Base-by-base conservation (phyloP, 2,888 invertebrate species). In the Nasonovia ribisnigri region DNA sequence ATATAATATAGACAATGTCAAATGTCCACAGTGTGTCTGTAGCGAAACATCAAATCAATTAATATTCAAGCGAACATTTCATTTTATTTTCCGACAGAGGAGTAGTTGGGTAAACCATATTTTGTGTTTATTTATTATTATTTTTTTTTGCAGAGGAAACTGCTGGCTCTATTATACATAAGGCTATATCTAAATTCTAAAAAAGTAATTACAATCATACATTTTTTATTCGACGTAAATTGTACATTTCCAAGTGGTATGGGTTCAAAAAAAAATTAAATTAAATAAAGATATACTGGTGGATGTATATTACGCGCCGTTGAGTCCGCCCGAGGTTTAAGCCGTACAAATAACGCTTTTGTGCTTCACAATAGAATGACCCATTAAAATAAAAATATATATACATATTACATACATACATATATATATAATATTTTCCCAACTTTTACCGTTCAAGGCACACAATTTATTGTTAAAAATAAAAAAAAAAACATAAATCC, bases 341-440 rank as follows among this genome's bases (percentile, higher is more conserved):
- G 91, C 86, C 86, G n/a, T 92, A 92, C 91, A 92, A 92, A 92
- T 92, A 92, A 92, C 57, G 91, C 91, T 87, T 92, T 92, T 92
- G 91, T 92, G 86, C 91, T 43, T 92, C 86, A 92, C 91, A 92
- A 92, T 92, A 60, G 91, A 87, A n/a, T 92, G 91, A 60, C 91
- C 91, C 91, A 87, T 92, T 92, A 92, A 86, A 92, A 84, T 51
- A 51, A 90, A 48, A 43, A 84, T 8, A 43, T n/a, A 54, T 54
- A 84, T 51, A n/a, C n/a, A n/a, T n/a, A n/a, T n/a, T n/a, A n/a
- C n/a, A 84, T 84, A 90, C 84, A 91, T n/a, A 91, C 24, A 48
- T 84, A 84, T 91, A 86, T 46, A 43, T 42, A 43, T 48, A 42
- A 16, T 84, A 54, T 87, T 86, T 87, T 48, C 36, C 86, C 91